phyloP scores from a whole-genome alignment of 1,140 invertebrate species.

The Drosophila kepulauana region DNA sequence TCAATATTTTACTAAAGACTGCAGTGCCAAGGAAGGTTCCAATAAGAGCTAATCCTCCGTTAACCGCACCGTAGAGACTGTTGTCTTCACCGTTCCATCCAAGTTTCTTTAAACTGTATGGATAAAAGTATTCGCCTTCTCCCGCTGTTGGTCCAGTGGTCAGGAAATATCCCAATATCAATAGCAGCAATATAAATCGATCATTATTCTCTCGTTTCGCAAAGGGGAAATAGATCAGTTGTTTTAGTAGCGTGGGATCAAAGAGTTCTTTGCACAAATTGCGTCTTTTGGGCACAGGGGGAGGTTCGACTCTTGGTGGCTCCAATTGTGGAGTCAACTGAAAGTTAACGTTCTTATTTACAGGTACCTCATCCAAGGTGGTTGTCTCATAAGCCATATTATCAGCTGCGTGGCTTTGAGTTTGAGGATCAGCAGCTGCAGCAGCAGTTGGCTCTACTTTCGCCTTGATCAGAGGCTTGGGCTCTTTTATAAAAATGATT shows the following conservation, averaged over 20 bases:
- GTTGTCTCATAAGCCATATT: constrained; percentile 77
- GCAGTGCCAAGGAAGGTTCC: constrained; percentile 82
- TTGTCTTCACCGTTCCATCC: constrained; percentile 83
- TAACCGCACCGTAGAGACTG: constrained; percentile 72
- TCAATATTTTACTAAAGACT: constrained; percentile 78
- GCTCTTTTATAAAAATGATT: constrained; percentile 77
- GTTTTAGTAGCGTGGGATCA: constrained; percentile 77
- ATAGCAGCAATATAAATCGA: constrained; percentile 61
- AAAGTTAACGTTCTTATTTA: constrained; percentile 74
- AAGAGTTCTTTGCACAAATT: constrained; percentile 73
- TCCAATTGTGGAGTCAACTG: constrained; percentile 67
- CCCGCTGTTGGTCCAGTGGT: constrained; percentile 72
- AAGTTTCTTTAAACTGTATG: constrained; percentile 74
- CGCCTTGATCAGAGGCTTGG: constrained; percentile 49
- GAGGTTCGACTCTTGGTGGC: constrained; percentile 54
- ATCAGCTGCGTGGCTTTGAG: constrained; percentile 55
- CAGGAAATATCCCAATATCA: constrained; percentile 76
- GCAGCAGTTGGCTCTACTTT: constrained; percentile 2
- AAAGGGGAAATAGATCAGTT: constrained; percentile 72
- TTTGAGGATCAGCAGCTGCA: constrained; percentile 14
- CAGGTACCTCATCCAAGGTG: constrained; percentile 62
- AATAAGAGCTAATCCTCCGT: constrained; percentile 59
- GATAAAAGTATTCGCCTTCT: constrained; percentile 80
- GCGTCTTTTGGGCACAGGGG: constrained; percentile 32
- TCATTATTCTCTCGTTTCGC: constrained; percentile 75